phyloP scores from a whole-genome alignment of 2,113 vertebrate genomes.

The Corythornis cristatus region DNA sequence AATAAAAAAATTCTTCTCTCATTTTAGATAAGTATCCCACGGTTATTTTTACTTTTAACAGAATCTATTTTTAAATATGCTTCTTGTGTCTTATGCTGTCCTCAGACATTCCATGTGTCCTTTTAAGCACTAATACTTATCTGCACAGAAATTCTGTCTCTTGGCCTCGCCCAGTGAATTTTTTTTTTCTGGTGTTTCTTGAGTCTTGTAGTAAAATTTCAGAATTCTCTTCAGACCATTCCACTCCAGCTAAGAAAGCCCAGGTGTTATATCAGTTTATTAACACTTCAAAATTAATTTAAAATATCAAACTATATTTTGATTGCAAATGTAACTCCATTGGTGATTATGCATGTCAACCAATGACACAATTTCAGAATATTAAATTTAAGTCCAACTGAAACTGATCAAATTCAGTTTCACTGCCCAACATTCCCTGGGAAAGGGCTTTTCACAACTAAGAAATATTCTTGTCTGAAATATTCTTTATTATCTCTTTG shows the following conservation, averaged over 20 bases:
- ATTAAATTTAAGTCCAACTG: neutral
- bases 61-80: conserved; percentile 42
- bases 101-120: conserved; percentile 20
- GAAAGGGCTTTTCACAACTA: neutral
- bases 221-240: neutral
- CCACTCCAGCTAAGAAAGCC: neutral
- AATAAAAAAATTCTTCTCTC: neutral
- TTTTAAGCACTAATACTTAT: neutral
- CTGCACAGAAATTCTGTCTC: neutral
- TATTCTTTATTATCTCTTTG: neutral
- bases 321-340: neutral
- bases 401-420: neutral
- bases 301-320: neutral
- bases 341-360: neutral
- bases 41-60: conserved; percentile 54
- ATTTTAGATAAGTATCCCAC: conserved; percentile 44
- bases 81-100: conserved; percentile 28
- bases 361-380: neutral
- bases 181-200: neutral
- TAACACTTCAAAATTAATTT: neutral
- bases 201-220: neutral
- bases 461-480: neutral
- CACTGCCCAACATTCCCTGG: neutral
- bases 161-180: neutral
- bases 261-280: neutral